Percentiles rank a stretch among this genome's conserved stretches.
Evolutionary conservation across 2,888 invertebrate genomes (phyloP).

Genomic region (Petrophora chlorosata): DNA sequence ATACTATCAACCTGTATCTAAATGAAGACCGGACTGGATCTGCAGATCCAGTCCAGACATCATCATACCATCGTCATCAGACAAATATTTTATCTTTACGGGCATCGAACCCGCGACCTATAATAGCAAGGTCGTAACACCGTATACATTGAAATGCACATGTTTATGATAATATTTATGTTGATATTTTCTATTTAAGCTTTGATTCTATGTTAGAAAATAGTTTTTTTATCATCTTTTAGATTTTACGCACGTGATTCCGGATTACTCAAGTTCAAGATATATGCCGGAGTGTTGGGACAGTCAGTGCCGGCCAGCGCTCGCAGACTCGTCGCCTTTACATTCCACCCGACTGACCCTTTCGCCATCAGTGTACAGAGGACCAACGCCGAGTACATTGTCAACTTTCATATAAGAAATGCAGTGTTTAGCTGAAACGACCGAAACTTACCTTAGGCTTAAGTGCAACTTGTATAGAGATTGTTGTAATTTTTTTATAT

Average conservation of each 20-base stretch:
- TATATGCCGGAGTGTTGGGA: conserved; percentile 92
- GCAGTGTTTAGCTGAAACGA: conserved; percentile 68
- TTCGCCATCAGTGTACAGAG: conserved; percentile 98
- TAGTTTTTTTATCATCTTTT: conserved; percentile 28
- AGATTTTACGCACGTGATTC: conserved; percentile 94
- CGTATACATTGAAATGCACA: too few species aligned
- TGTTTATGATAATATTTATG: too few species aligned
- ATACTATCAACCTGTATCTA: too few species aligned
- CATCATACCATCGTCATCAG: too few species aligned
- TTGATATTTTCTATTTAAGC: too few species aligned
- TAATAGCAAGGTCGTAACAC: too few species aligned
- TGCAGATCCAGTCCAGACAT: too few species aligned
- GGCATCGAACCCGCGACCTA: too few species aligned
- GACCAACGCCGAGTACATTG: conserved; percentile 95
- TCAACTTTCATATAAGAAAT: conserved; percentile 96
- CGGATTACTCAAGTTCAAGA: conserved; percentile 92
- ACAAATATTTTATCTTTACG: too few species aligned
- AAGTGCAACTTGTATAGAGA: conserved; percentile 4
- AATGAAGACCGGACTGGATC: too few species aligned
- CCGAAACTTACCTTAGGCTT: conserved; percentile 3
- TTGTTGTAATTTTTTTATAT: conserved; percentile 10
- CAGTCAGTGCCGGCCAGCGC: conserved; percentile 87
- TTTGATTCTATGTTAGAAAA: too few species aligned
- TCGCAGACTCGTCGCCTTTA: conserved; percentile 94
- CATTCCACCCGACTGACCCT: conserved; percentile 98